Evolutionary conservation across 2,888 invertebrate species (phyloP).

Genomic region (Sphaerophoria rueppellii): DNA sequence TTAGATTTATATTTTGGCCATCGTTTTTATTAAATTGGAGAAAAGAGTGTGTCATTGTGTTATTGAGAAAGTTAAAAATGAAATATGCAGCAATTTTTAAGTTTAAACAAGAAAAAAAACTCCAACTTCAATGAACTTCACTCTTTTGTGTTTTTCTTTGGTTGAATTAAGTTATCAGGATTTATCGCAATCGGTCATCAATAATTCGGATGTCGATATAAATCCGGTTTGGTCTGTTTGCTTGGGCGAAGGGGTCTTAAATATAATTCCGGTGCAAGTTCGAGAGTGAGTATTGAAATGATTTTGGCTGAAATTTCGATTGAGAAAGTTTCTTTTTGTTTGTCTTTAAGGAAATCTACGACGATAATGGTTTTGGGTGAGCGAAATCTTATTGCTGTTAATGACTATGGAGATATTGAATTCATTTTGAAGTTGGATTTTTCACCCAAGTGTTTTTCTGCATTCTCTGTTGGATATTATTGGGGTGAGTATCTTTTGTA

Average conservation of each 20-base stretch:
- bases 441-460: constrained; percentile 89
- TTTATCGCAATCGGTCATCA: constrained; percentile 87
- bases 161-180: constrained; percentile 87
- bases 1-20: constrained; percentile 67
- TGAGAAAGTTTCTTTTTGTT: not conserved
- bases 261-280: constrained; percentile 82
- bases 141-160: constrained; percentile 32
- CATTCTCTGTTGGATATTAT: constrained; percentile 88
- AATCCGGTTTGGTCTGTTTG: constrained; percentile 83
- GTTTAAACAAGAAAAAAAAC: not conserved
- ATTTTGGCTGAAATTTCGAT: not conserved
- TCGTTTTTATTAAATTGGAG: constrained; percentile 24
- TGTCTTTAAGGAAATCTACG: constrained; percentile 85
- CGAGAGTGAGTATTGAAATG: constrained; percentile 77
- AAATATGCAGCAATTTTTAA: constrained; percentile 42
- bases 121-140: constrained; percentile 24
- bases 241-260: constrained; percentile 86
- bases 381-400: constrained; percentile 90
- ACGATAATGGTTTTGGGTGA: constrained; percentile 92
- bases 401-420: constrained; percentile 90
- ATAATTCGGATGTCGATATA: constrained; percentile 83
- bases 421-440: constrained; percentile 94
- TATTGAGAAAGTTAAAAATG: constrained; percentile 53
- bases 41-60: constrained; percentile 52
- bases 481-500: constrained; percentile 83